Percentiles rank a stretch among this genome's conserved stretches.
These are phyloP conservation scores for Empidonax alnorum DNA, from an alignment of 2,113 vertebrate genomes.

Conservation along the genomic window DNA sequence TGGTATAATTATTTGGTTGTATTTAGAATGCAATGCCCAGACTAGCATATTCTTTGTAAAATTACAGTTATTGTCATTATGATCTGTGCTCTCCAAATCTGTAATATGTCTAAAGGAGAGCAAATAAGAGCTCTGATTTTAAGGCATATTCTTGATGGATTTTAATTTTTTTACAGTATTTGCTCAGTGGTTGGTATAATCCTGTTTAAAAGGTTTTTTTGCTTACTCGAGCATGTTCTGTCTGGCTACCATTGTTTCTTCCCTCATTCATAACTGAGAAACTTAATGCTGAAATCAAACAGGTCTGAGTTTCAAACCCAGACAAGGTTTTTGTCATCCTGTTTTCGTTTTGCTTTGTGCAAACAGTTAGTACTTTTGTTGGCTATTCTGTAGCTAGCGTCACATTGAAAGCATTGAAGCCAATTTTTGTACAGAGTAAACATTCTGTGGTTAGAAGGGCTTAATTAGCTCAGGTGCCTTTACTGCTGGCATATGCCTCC, in stretches of 20 bases:
- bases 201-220: not conserved
- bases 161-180: conserved; percentile 2
- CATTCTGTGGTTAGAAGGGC: conserved; percentile 37
- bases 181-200: conserved; percentile 17
- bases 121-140: conserved; percentile 12
- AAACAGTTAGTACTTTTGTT: conserved; percentile 29
- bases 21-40: not conserved
- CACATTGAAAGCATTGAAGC: not conserved
- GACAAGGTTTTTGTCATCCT: not conserved
- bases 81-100: not conserved
- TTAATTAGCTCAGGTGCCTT: conserved; percentile 58
- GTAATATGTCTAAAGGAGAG: not conserved
- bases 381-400: conserved; percentile 3
- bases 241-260: conserved; percentile 9
- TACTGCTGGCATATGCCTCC: not conserved
- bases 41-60: not conserved
- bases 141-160: not conserved
- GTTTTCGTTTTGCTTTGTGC: not conserved
- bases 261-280: conserved; percentile 21
- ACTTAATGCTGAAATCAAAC: conserved; percentile 32
- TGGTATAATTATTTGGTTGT: not conserved
- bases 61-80: not conserved
- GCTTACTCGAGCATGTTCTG: conserved; percentile 5
- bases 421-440: conserved; percentile 40
- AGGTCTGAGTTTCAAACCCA: conserved; percentile 13